Percentiles rank a stretch among this genome's conserved stretches.
These are phyloP conservation scores for Aleadryas rufinucha DNA, from an alignment of 2,113 vertebrate genomes.

Conservation along the genomic window DNA sequence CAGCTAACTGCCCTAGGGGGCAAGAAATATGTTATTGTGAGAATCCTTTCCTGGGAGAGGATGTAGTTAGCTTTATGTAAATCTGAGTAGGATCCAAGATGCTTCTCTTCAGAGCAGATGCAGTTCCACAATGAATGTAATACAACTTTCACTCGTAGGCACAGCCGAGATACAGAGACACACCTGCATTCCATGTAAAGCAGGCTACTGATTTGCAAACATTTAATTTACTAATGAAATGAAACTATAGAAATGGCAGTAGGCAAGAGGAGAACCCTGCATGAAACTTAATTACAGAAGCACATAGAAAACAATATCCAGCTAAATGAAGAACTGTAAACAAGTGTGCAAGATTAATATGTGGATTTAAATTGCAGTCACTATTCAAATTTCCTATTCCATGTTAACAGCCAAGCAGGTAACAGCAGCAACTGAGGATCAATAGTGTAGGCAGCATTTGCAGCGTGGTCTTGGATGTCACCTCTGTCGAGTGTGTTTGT, in stretches of 20 bases:
- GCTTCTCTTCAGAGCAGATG: neutral
- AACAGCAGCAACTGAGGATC: neutral
- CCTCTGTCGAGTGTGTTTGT: neutral
- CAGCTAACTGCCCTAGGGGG: neutral
- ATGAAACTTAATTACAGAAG: neutral
- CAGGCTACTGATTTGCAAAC: neutral
- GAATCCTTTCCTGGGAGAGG: neutral
- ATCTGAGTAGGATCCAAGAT: neutral
- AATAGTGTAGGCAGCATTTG: neutral
- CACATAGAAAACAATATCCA: neutral
- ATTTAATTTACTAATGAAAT: neutral
- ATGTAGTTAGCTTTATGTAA: neutral
- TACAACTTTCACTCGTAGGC: neutral
- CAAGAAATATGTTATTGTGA: neutral
- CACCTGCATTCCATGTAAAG: neutral
- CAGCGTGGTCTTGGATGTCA: neutral
- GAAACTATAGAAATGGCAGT: neutral
- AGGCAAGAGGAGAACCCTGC: neutral
- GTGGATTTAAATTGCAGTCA: neutral
- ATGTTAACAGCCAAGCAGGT: neutral
- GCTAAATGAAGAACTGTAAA: neutral
- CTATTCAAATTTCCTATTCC: neutral
- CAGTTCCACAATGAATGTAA: neutral
- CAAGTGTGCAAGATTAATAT: neutral
- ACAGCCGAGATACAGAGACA: neutral